Evolutionary conservation across 2,113 vertebrate species (phyloP).

Genomic region (Pygathrix nemaeus): DNA sequence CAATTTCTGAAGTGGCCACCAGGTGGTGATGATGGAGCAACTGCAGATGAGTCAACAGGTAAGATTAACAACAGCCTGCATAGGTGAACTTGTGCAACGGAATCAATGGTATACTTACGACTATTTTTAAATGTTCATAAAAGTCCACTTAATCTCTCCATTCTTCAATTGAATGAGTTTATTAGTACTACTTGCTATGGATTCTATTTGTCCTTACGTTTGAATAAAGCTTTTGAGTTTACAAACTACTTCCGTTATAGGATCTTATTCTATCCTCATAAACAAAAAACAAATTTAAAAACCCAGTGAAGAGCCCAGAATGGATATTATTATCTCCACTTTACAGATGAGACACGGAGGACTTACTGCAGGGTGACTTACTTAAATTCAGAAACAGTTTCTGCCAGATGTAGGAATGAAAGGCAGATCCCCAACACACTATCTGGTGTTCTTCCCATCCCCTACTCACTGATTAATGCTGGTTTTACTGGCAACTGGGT

Average conservation of each 20-base stretch:
- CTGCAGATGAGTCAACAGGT: not conserved
- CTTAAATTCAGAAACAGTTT: not conserved
- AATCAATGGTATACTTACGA: not conserved
- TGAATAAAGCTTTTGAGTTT: not conserved
- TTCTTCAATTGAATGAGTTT: not conserved
- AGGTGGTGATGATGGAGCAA: not conserved
- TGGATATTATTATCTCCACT: not conserved
- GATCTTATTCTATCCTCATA: not conserved
- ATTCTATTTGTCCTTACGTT: not conserved
- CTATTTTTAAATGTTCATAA: not conserved
- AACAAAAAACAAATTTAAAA: conserved; percentile 3
- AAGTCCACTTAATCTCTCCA: not conserved
- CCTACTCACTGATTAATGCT: not conserved
- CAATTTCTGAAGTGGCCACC: not conserved
- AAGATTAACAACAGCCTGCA: not conserved
- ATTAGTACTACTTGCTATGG: not conserved
- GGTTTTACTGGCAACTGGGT: not conserved
- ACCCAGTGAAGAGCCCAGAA: not conserved
- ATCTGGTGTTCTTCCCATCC: not conserved
- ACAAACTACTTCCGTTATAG: not conserved
- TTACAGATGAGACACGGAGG: not conserved
- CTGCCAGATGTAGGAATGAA: not conserved
- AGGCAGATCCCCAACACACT: not conserved
- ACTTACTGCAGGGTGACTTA: not conserved
- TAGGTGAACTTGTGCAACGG: not conserved